Percentiles rank a stretch among this genome's conserved stretches.
Evolutionary conservation across 1,140 invertebrate species (phyloP).

Genomic region (Capitella teleta): DNA sequence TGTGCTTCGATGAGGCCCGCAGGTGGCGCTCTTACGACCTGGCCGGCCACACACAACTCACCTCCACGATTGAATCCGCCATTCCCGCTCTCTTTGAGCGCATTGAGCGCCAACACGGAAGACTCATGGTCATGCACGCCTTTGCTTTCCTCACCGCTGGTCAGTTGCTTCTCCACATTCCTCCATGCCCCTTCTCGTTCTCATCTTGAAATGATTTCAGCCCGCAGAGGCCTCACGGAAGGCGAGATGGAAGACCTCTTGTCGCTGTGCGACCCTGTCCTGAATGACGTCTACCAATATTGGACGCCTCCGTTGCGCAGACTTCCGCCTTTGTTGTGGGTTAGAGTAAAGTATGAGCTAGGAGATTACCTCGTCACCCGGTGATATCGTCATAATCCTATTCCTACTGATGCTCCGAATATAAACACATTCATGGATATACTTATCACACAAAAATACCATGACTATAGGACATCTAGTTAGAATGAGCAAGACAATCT

Average conservation of each 20-base stretch:
- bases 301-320: conserved; percentile 11
- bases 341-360: conserved; percentile 10
- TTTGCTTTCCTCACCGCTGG: conserved; percentile 12
- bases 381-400: too few relatives aligned
- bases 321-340: conserved; percentile 11
- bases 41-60: not conserved
- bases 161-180: not conserved
- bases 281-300: conserved; percentile 14
- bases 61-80: conserved; percentile 11
- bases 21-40: conserved; percentile 83
- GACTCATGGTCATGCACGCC: conserved; percentile 6
- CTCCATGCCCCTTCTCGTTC: not conserved
- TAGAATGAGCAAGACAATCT: too few relatives aligned
- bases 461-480: too few relatives aligned
- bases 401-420: too few relatives aligned
- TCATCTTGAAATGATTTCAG: not conserved
- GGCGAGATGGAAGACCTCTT: conserved; percentile 14
- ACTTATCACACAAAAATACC: too few relatives aligned
- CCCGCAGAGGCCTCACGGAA: conserved; percentile 8
- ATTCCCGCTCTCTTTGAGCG: conserved; percentile 25
- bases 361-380: conserved; percentile 1
- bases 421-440: too few relatives aligned
- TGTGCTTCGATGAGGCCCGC: conserved; percentile 70
- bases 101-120: conserved; percentile 21
- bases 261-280: conserved; percentile 9